These are phyloP conservation scores for Gambusia holbrooki DNA, from an alignment of 2,113 vertebrate genomes.

Conservation along the genomic window DNA sequence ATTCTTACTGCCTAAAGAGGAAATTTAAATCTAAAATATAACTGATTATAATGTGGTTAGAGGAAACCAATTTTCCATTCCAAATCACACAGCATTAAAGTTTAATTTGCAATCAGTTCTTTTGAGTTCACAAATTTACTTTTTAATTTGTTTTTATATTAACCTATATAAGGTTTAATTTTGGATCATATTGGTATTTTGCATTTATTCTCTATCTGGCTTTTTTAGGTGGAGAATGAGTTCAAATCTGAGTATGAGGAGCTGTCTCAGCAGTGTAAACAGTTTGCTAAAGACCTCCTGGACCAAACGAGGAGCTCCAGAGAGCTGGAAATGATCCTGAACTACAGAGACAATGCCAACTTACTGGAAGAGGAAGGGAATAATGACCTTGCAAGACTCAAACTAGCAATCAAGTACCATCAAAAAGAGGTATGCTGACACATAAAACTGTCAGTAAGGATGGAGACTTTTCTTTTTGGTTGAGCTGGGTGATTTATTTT, in stretches of 20 bases:
- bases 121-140: too few species aligned
- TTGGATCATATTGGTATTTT: not conserved
- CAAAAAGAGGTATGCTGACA: conserved; percentile 92
- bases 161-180: not conserved
- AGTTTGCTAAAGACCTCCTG: conserved; percentile 96
- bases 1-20: not conserved
- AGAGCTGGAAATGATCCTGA: conserved; percentile 97
- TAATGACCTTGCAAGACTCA: conserved; percentile 93
- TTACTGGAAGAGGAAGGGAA: conserved; percentile 90
- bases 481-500: not conserved
- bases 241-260: conserved; percentile 98
- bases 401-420: conserved; percentile 96
- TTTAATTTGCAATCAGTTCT: not conserved
- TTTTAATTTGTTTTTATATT: not conserved
- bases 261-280: conserved; percentile 94
- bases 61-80: not conserved
- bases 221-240: conserved; percentile 89
- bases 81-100: not conserved
- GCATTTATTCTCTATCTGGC: not conserved
- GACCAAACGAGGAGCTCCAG: conserved; percentile 98
- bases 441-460: not conserved
- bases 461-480: not conserved
- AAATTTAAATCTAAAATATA: too few species aligned
- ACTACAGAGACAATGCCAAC: conserved; percentile 91
- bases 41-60: too few species aligned